Base-by-base conservation (phyloP, 2,797 vertebrate species). In the Tokudaia tokunoshimensis region DNA sequence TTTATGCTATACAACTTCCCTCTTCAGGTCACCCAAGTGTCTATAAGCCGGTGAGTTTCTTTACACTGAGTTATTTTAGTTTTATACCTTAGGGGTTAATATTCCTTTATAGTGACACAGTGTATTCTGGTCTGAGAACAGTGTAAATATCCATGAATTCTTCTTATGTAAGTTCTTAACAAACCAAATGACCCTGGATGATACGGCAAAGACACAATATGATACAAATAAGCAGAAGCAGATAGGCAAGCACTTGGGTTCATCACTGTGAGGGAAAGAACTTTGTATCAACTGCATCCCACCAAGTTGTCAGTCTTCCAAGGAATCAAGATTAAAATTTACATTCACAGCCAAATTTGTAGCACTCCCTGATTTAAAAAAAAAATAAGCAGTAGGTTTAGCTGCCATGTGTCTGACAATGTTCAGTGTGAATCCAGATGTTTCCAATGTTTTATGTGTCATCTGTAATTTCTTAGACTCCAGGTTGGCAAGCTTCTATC, bases 241-340 rank as follows among this genome's bases (percentile, higher is more conserved):
- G 24, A 87, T 6, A 34, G 10, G 47, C 29, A 89, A 72, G 41
- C 20, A 87, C 37, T 26, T 37, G 47, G 85, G 67, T 37, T 24
- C 50, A 70, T 93, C 67, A 74, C 76, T 41, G 67, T 44, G 47
- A 80, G 20, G 34, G 26, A 6, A 96, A 57, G 19, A 96, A 74
- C 12, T 81, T 41, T 44, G 19, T 2, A 83, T 29, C 94, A 97
- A 94, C 37, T 1, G 7, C 11, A 70, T 63, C 6, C 67, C 81
- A 75, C 3, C 70, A 95, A 91, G 15, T 44, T 75, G 31, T 17
- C 94, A 90, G 41, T 57, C 65, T 92, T 92, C 82, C 79, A 94
- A 87, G 55, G 31, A 95, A 88, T 26, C 47, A 37, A 44, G 61
- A 90, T 76, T 55, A 93, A 94, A 95, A 95, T 95, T 89, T 85